Evolutionary conservation across 2,888 invertebrate genomes (phyloP).

Genomic region (Hirtodrosophila cameraria): DNA sequence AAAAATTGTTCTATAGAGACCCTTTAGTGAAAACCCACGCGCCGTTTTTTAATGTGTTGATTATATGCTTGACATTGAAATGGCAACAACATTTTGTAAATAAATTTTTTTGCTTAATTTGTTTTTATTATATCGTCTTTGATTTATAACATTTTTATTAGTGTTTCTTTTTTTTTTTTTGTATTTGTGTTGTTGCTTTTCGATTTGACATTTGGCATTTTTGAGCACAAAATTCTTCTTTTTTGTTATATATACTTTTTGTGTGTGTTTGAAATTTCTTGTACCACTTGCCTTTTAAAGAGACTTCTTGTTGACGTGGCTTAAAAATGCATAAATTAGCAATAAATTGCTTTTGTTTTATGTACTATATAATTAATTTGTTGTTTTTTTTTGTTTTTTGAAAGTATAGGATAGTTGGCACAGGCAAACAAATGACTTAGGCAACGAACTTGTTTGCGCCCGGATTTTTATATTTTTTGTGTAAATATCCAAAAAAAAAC

Average conservation of each 20-base stretch:
- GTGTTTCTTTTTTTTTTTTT: slow-evolving; percentile 4
- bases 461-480: slow-evolving; percentile 28
- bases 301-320: slow-evolving; percentile 70
- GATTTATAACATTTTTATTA: slow-evolving; percentile 34
- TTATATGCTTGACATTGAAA: slow-evolving; percentile 55
- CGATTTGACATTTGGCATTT: slow-evolving; percentile 50
- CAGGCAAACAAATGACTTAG: slow-evolving; percentile 71
- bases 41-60: slow-evolving; percentile 39
- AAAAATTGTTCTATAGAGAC: slow-evolving; percentile 15
- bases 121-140: slow-evolving; percentile 20
- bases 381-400: slow-evolving; percentile 25
- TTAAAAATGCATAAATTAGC: slow-evolving; percentile 58
- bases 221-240: slow-evolving; percentile 33
- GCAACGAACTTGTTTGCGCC: slow-evolving; percentile 70
- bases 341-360: slow-evolving; percentile 43
- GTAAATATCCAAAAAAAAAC: too few species aligned
- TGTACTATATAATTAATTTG: slow-evolving; percentile 4
- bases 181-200: too few species aligned
- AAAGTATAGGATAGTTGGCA: slow-evolving; percentile 52
- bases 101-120: slow-evolving; percentile 34
- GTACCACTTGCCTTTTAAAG: slow-evolving; percentile 63
- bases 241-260: slow-evolving; percentile 14
- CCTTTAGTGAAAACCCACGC: slow-evolving; percentile 66
- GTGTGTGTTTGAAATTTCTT: slow-evolving; percentile 26
- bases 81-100: slow-evolving; percentile 39